Percentiles rank a stretch among this genome's conserved stretches.
Conservation (phyloP, 2,888 invertebrate genomes). For the Polydrusus pterygomalis region DNA sequence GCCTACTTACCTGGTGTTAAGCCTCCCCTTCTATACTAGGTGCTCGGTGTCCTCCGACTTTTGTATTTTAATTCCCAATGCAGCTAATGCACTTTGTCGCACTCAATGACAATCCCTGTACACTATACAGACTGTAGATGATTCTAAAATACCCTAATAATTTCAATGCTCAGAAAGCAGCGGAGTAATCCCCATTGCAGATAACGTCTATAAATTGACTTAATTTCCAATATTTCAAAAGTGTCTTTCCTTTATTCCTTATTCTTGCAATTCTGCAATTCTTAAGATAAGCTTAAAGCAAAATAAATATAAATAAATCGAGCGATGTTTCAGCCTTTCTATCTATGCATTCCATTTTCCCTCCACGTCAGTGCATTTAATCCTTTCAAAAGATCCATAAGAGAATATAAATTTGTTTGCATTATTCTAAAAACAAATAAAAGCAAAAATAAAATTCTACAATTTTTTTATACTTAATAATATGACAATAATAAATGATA, state of each 20-base stretch:
- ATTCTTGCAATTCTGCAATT: slow-evolving; percentile 48
- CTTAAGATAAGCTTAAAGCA: slow-evolving; percentile 41
- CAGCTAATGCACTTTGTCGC: too few species aligned
- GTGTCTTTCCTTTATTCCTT: slow-evolving; percentile 50
- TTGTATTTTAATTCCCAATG: too few species aligned
- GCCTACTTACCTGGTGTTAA: too few species aligned
- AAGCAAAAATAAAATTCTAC: too few species aligned
- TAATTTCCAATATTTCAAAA: slow-evolving; percentile 58
- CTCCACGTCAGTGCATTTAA: slow-evolving; percentile 4
- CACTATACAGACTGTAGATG: not conserved
- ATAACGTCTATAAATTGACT: slow-evolving; percentile 55
- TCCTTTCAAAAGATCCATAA: not conserved
- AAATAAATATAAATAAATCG: slow-evolving; percentile 51
- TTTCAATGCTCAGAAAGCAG: slow-evolving; percentile 40
- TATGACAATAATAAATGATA: too few species aligned
- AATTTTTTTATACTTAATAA: too few species aligned
- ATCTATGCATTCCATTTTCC: slow-evolving; percentile 11
- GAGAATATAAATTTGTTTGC: not conserved
- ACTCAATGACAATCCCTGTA: not conserved
- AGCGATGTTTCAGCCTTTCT: slow-evolving; percentile 22
- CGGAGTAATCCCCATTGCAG: slow-evolving; percentile 53
- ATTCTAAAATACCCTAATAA: slow-evolving; percentile 41
- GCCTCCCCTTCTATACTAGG: too few species aligned
- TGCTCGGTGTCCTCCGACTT: too few species aligned
- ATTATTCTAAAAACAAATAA: not conserved